Percentiles rank a stretch among this genome's conserved stretches.
Evolutionary conservation across 1,140 invertebrate genomes (phyloP).

Genomic region (Scaptomyza pallida): DNA sequence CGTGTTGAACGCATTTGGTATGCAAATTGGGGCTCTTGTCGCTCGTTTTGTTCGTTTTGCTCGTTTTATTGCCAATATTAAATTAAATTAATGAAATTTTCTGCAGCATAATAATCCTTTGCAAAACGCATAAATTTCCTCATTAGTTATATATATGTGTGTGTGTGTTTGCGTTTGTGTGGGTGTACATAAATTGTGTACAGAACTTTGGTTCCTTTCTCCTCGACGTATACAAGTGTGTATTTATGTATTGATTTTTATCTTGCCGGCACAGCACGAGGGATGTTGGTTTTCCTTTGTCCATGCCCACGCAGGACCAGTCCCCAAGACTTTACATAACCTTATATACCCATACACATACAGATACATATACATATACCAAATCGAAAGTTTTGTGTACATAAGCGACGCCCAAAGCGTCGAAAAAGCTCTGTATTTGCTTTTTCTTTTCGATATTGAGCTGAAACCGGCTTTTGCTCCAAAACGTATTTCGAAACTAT

Average conservation of each 20-base stretch:
- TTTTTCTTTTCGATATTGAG: slow-evolving; percentile 66
- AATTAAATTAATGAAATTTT: slow-evolving; percentile 82
- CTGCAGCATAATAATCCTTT: slow-evolving; percentile 81
- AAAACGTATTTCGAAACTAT: slow-evolving; percentile 4
- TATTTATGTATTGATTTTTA: slow-evolving; percentile 71
- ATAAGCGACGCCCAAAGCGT: slow-evolving; percentile 63
- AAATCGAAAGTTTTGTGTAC: slow-evolving; percentile 57
- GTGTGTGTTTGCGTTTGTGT: slow-evolving; percentile 45
- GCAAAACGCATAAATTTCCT: slow-evolving; percentile 80
- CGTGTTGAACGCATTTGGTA: slow-evolving; percentile 40
- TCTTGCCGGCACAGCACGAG: slow-evolving; percentile 63
- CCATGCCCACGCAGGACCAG: slow-evolving; percentile 47
- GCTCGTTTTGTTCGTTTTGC: slow-evolving; percentile 20
- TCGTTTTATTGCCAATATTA: slow-evolving; percentile 79
- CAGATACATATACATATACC: neutral
- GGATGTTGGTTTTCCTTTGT: slow-evolving; percentile 58
- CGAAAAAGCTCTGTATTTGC: slow-evolving; percentile 55
- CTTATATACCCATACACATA: slow-evolving; percentile 5
- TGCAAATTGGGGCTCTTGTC: slow-evolving; percentile 58
- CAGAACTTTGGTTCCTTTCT: slow-evolving; percentile 36
- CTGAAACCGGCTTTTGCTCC: slow-evolving; percentile 2
- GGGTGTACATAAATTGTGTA: slow-evolving; percentile 15
- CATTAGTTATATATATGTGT: slow-evolving; percentile 71
- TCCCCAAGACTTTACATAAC: slow-evolving; percentile 41
- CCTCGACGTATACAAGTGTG: slow-evolving; percentile 28